Conservation (phyloP, 2,797 vertebrate species). For the Ficedula albicollis region DNA sequence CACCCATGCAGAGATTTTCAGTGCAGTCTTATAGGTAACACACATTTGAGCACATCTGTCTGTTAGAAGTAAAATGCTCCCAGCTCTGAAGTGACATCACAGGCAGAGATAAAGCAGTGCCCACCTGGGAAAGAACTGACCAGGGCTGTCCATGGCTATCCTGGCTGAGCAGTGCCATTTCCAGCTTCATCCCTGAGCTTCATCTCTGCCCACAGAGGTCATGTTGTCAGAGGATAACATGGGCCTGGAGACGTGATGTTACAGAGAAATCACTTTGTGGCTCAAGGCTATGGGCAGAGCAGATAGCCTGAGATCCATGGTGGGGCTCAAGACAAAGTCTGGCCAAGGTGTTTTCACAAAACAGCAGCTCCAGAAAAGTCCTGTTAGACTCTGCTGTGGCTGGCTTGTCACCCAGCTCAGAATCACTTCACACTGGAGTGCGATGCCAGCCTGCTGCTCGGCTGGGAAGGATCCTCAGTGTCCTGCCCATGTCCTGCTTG, state of each 20-base stretch:
- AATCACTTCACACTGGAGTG: not conserved
- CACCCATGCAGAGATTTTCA: not conserved
- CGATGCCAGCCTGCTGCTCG: not conserved
- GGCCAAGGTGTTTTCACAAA: not conserved
- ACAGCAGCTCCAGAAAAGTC: not conserved
- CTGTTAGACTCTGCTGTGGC: accelerated
- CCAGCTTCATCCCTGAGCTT: not conserved
- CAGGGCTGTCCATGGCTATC: not conserved
- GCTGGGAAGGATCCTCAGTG: not conserved
- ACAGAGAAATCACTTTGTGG: not conserved
- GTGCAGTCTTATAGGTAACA: not conserved
- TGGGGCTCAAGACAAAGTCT: not conserved
- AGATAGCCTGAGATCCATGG: not conserved
- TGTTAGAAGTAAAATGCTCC: not conserved
- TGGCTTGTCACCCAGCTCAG: not conserved
- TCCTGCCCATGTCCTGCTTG: not conserved
- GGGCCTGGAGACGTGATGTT: accelerated
- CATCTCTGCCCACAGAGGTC: not conserved
- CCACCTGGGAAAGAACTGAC: not conserved
- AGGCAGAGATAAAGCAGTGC: not conserved
- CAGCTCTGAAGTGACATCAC: not conserved
- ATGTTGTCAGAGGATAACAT: not conserved
- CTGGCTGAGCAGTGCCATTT: not conserved
- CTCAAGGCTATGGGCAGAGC: not conserved
- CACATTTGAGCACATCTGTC: not conserved